Evolutionary conservation across 2,888 invertebrate species (phyloP).

Genomic region (Polyommatus iphigenia): DNA sequence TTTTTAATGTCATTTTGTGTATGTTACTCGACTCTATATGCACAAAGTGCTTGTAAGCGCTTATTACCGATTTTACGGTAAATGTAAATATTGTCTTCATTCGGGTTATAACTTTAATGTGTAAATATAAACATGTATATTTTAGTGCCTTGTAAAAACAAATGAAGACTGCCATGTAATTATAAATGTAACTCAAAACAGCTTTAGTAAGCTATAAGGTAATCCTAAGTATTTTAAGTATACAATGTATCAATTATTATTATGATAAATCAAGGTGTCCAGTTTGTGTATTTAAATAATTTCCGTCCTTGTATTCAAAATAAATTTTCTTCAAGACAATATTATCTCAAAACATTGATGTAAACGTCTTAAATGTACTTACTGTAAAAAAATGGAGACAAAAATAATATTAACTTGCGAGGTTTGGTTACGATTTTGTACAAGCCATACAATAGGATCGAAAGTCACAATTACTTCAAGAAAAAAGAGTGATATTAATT

Average conservation of each 20-base stretch:
- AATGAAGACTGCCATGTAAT: conserved; percentile 79
- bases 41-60: conserved; percentile 78
- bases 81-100: conserved; percentile 70
- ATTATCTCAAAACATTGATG: not conserved
- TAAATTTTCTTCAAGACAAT: not conserved
- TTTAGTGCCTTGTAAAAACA: conserved; percentile 68
- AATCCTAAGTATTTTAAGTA: conserved; percentile 50
- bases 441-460: not conserved
- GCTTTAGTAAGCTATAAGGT: conserved; percentile 78
- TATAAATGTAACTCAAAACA: conserved; percentile 67
- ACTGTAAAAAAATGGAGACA: not conserved
- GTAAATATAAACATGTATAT: conserved; percentile 70
- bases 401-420: not conserved
- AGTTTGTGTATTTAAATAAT: not conserved
- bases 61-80: conserved; percentile 80
- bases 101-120: conserved; percentile 71
- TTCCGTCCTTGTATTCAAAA: not conserved
- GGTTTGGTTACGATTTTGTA: not conserved
- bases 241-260: not conserved
- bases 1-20: conserved; percentile 70
- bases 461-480: conserved; percentile 39
- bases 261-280: not conserved
- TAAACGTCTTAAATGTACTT: not conserved
- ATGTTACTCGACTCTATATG: conserved; percentile 62
- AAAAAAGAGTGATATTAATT: conserved; percentile 41